Percentiles rank a stretch among this genome's conserved stretches.
Evolutionary conservation across 1,140 invertebrate genomes (phyloP).

Genomic region (Varroa destructor): DNA sequence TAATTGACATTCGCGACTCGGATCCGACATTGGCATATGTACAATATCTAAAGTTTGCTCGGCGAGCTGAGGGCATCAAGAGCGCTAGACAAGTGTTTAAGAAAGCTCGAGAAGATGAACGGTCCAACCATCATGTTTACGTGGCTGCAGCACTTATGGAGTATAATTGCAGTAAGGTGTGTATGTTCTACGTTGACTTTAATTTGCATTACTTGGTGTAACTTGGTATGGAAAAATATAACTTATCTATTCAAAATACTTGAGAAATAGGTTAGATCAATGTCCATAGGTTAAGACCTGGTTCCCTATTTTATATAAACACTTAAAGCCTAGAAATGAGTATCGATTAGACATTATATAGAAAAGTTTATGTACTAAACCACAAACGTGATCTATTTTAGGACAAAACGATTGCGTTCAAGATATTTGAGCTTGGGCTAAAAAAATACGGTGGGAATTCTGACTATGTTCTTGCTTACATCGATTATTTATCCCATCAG

Average conservation of each 20-base stretch:
- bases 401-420: constrained; percentile 93
- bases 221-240: constrained; percentile 15
- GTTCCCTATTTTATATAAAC: no score
- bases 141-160: constrained; percentile 95
- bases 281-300: no score
- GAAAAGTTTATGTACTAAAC: no score
- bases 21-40: constrained; percentile 93
- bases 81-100: constrained; percentile 88
- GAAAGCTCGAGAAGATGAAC: constrained; percentile 73
- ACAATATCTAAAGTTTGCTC: constrained; percentile 97
- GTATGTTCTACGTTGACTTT: background rate
- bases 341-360: no score
- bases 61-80: constrained; percentile 93
- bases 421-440: constrained; percentile 92
- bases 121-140: constrained; percentile 79
- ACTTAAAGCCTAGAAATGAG: no score
- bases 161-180: constrained; percentile 88
- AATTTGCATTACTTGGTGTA: background rate
- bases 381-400: constrained; percentile 35
- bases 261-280: background rate
- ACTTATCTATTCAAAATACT: constrained; percentile 21
- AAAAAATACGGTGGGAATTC: constrained; percentile 90
- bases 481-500: constrained; percentile 92
- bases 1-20: constrained; percentile 68
- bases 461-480: constrained; percentile 86